These are phyloP conservation scores for Bombus superbus DNA, from an alignment of 1,140 invertebrate genomes.

Conservation along the genomic window DNA sequence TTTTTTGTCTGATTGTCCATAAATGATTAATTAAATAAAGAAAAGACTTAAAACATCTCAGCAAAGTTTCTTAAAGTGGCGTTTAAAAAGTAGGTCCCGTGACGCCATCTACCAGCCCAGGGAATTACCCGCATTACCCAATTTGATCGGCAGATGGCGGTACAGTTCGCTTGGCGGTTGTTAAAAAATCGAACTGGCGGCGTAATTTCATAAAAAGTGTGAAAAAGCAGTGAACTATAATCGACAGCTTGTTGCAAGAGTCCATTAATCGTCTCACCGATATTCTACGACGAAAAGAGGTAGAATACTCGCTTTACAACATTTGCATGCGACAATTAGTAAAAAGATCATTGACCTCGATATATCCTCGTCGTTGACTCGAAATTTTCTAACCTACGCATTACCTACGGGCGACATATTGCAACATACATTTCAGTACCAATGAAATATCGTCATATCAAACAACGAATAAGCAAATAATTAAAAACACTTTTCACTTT, in stretches of 20 bases:
- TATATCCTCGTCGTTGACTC: too few relatives aligned
- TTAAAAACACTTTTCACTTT: not conserved
- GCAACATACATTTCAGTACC: not conserved
- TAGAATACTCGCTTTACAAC: not conserved
- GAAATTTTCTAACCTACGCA: conserved; percentile 32
- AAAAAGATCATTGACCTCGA: not conserved
- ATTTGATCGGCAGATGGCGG: conserved; percentile 11
- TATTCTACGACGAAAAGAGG: not conserved
- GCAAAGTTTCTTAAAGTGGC: not conserved
- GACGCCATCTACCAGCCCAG: conserved; percentile 10
- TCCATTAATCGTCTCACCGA: not conserved
- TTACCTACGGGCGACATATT: not conserved
- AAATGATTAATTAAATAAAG: not conserved
- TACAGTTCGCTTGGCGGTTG: not conserved
- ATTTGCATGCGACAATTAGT: not conserved
- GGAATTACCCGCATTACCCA: not conserved
- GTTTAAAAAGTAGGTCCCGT: not conserved
- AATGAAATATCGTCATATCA: not conserved
- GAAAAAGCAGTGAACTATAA: not conserved
- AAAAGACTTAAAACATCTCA: not conserved
- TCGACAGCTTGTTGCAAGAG: not conserved
- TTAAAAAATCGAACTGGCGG: not conserved
- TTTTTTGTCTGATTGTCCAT: too few relatives aligned
- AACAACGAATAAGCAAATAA: not conserved
- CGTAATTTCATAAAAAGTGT: not conserved